Evolutionary conservation across 2,797 vertebrate species (phyloP).

Genomic region (Epinephelus coioides): DNA sequence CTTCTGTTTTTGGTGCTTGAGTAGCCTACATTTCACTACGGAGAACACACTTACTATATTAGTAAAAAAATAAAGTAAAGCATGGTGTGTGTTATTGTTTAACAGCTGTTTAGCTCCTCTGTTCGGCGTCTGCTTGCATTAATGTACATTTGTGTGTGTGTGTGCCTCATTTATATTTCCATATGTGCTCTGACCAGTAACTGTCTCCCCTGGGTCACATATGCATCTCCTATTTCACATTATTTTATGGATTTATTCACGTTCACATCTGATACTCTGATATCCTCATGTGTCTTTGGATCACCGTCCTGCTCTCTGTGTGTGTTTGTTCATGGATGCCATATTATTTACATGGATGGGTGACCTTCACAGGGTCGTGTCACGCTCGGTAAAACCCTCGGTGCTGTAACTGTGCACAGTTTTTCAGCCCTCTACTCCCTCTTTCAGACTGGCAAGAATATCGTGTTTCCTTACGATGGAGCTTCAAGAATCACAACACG

Average conservation of each 20-base stretch:
- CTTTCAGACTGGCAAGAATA: slow-evolving; percentile 36
- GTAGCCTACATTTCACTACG: too few species aligned
- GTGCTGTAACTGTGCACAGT: slow-evolving; percentile 53
- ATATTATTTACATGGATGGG: slow-evolving; percentile 66
- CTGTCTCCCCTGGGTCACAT: slow-evolving; percentile 25
- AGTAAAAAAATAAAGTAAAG: neutral
- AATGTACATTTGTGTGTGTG: neutral
- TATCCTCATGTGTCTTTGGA: slow-evolving; percentile 31
- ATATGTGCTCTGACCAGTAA: slow-evolving; percentile 41
- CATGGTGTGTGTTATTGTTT: neutral
- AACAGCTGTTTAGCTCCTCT: neutral
- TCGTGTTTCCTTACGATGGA: slow-evolving; percentile 39
- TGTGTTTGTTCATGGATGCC: slow-evolving; percentile 55
- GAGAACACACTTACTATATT: neutral
- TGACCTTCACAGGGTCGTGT: slow-evolving; percentile 75
- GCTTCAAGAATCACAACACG: slow-evolving; percentile 41
- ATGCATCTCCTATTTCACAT: slow-evolving; percentile 51
- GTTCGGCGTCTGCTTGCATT: neutral
- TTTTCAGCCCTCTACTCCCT: slow-evolving; percentile 20
- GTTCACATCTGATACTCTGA: slow-evolving; percentile 48
- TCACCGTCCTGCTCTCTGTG: slow-evolving; percentile 4
- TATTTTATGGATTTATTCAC: slow-evolving; percentile 66
- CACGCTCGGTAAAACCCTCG: slow-evolving; percentile 65
- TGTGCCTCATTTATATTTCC: slow-evolving; percentile 7
- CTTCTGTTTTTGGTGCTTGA: neutral